Evolutionary conservation across 2,797 vertebrate species (phyloP), one percentile per base, ranked within the genome.

Genomic region (Acipenser transmontanus): DNA sequence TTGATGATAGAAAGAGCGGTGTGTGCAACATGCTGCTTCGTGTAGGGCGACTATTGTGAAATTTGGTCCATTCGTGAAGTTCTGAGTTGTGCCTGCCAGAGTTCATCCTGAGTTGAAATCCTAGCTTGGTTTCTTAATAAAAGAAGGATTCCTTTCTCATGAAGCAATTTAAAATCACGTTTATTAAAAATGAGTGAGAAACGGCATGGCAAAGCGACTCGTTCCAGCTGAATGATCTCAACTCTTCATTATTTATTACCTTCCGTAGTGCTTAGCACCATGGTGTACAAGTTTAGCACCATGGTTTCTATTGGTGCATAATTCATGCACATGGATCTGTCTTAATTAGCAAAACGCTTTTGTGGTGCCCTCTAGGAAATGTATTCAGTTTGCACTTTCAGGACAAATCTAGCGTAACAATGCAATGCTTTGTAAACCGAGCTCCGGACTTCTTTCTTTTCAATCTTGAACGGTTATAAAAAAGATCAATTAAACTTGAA

Each of bases 291-390:
- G 54, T 57, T 57, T 57, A 34, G 34, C 34, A 34, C 34, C 34
- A 57, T 57, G 54, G 54, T 57, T 57, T 57, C 54, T 57, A 57
- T 13, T 13, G 14, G 54, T 57, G 12, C 14, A 57, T 57, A 57
- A 57, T 57, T 57, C 54, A 57, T 57, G 54, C 54, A 12, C 8
- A 57, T 57, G 54, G 9, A 11, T 52, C 54, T 13, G 54, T 57
- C 54, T n/a, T 13, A 11, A n/a, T 57, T n/a, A n/a, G 9, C 12
- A 57, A 11, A 34, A 11, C 11, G 54, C 54, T n/a, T 57, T 11
- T 11, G 54, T n/a, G 12, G 54, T 57, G 6, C 54, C 9, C 14
- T 57, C 54, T n/a, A 57, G 12, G 6, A 57, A 57, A 57, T 57
- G 11, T 57, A 11, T 57, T n/a, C 54, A 57, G 54, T n/a, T 8